These are phyloP conservation scores for Chelonus insularis DNA, from an alignment of 1,140 invertebrate genomes.

Conservation along the genomic window DNA sequence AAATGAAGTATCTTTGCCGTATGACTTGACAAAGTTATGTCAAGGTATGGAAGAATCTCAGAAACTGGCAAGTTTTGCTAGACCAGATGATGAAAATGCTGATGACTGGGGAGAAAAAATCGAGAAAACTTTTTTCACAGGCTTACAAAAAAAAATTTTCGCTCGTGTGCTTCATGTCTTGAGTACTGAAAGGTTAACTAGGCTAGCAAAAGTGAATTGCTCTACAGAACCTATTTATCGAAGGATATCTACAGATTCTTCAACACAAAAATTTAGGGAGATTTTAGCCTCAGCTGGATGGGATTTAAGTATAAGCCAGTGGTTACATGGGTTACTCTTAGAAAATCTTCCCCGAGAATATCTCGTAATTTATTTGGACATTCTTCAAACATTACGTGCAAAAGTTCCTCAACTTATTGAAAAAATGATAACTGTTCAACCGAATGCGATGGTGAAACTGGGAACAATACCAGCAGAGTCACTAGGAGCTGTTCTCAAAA, in stretches of 20 bases:
- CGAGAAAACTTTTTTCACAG: slow-evolving; percentile 68
- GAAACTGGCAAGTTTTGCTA: slow-evolving; percentile 66
- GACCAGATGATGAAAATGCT: slow-evolving; percentile 64
- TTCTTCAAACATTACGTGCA: slow-evolving; percentile 73
- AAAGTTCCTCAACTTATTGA: slow-evolving; percentile 81
- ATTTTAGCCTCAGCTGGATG: slow-evolving; percentile 69
- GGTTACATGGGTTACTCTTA: slow-evolving; percentile 76
- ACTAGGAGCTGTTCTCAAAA: slow-evolving; percentile 70
- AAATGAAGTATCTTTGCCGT: slow-evolving; percentile 52
- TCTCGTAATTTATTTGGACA: slow-evolving; percentile 77
- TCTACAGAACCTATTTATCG: slow-evolving; percentile 70
- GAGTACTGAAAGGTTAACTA: slow-evolving; percentile 71
- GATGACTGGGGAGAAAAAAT: slow-evolving; percentile 75
- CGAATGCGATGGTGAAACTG: slow-evolving; percentile 53
- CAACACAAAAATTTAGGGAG: slow-evolving; percentile 69
- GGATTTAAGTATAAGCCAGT: slow-evolving; percentile 74
- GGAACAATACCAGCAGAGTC: slow-evolving; percentile 63
- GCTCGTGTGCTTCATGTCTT: slow-evolving; percentile 69
- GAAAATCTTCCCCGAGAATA: slow-evolving; percentile 72
- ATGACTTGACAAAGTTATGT: slow-evolving; percentile 68
- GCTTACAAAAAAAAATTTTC: slow-evolving; percentile 69
- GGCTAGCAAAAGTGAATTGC: slow-evolving; percentile 64
- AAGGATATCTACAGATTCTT: slow-evolving; percentile 71
- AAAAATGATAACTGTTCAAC: slow-evolving; percentile 67
- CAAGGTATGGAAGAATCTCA: slow-evolving; percentile 76